phyloP scores from a whole-genome alignment of 2,797 vertebrate genomes.

The Syndactyla subalaris region DNA sequence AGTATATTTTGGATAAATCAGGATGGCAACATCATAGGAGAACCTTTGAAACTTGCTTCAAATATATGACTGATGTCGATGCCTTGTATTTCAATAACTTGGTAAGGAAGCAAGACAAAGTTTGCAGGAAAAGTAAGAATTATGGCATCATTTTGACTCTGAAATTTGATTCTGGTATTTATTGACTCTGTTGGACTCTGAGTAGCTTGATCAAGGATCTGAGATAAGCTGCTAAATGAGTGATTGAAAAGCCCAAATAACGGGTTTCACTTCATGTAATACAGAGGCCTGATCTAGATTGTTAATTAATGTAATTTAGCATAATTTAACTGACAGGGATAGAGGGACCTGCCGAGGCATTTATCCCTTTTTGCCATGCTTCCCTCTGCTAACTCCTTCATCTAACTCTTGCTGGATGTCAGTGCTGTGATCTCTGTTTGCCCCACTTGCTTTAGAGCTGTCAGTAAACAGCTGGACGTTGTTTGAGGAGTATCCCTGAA shows the following conservation, averaged over 20 bases:
- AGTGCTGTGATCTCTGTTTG: background rate
- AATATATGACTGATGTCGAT: background rate
- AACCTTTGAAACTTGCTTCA: background rate
- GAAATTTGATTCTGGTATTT: background rate
- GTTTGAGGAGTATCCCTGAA: background rate
- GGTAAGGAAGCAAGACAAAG: background rate
- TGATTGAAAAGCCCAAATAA: background rate
- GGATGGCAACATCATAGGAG: background rate
- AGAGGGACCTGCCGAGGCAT: background rate
- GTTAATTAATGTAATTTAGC: background rate
- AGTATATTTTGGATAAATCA: conserved; percentile 1
- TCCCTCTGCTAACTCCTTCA: background rate
- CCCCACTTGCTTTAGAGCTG: background rate
- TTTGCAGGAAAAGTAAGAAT: conserved; percentile 2
- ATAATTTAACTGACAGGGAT: background rate
- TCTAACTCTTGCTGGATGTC: background rate
- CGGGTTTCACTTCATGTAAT: background rate
- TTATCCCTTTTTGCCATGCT: background rate
- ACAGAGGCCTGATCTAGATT: background rate
- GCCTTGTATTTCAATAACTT: background rate
- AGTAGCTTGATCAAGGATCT: background rate
- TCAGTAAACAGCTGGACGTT: background rate
- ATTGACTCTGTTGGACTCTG: background rate
- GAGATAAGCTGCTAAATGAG: background rate
- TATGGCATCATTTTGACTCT: background rate